Conservation (phyloP, 2,888 invertebrate species). For the Noctua pronuba region DNA sequence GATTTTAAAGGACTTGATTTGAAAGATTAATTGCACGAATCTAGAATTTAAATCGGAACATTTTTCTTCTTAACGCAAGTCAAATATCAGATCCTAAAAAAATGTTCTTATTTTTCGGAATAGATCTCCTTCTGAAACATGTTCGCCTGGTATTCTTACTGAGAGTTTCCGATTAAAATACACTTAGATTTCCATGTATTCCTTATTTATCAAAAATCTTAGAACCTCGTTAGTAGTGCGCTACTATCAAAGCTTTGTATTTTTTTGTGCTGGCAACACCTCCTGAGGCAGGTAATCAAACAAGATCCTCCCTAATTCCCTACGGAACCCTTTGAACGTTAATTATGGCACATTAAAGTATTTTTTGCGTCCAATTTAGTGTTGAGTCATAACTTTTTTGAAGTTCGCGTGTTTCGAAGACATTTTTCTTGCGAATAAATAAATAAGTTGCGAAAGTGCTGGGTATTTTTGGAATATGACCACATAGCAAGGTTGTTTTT, state of each 20-base stretch:
- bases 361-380: slow-evolving; percentile 47
- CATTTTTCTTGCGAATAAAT: slow-evolving; percentile 42
- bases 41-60: not conserved
- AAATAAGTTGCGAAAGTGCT: slow-evolving; percentile 43
- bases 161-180: not conserved
- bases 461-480: slow-evolving; percentile 39
- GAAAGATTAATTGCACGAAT: not conserved
- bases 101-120: not conserved
- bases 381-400: slow-evolving; percentile 58
- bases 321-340: slow-evolving; percentile 50
- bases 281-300: slow-evolving; percentile 62
- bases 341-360: slow-evolving; percentile 55
- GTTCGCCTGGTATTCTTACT: not conserved
- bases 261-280: slow-evolving; percentile 56
- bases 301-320: slow-evolving; percentile 53
- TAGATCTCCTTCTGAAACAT: not conserved
- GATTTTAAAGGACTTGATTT: slow-evolving; percentile 12
- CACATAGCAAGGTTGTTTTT: slow-evolving; percentile 7
- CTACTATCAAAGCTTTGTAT: slow-evolving; percentile 43
- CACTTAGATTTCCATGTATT: not conserved
- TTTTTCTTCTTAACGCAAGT: not conserved
- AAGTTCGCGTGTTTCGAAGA: slow-evolving; percentile 52
- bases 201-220: slow-evolving; percentile 3
- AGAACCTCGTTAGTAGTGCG: slow-evolving; percentile 61
- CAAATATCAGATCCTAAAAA: not conserved